Conservation (phyloP, 2,113 vertebrate genomes). For the Kryptolebias marmoratus region DNA sequence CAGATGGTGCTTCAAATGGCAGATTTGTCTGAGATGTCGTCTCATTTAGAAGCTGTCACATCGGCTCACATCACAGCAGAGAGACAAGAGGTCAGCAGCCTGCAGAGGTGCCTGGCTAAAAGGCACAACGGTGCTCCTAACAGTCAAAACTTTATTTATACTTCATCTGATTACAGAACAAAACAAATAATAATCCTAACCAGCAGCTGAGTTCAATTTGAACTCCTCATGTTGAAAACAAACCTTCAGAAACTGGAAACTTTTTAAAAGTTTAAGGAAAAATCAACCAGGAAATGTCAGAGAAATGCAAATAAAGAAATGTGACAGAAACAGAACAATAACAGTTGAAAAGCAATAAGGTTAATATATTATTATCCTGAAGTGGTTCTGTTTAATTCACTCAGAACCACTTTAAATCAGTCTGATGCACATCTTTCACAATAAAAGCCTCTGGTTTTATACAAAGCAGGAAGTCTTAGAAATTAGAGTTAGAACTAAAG, state of each 20-base stretch:
- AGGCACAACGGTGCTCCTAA: neutral
- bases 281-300: too few species aligned
- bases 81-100: neutral
- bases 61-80: conserved; percentile 13
- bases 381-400: neutral
- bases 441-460: neutral
- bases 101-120: neutral
- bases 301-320: too few species aligned
- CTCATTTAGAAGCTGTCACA: conserved; percentile 36
- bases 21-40: conserved; percentile 48
- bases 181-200: neutral
- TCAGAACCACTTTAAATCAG: neutral
- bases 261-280: too few species aligned
- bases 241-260: too few species aligned
- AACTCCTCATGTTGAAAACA: too few species aligned
- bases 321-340: too few species aligned
- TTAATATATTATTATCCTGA: neutral
- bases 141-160: too few species aligned
- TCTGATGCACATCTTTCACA: neutral
- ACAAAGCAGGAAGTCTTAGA: too few species aligned
- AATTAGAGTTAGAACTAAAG: too few species aligned
- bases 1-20: conserved; percentile 55
- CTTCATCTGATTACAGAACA: neutral
- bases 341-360: too few species aligned
- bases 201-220: too few species aligned